Conservation (phyloP, 2,797 vertebrate genomes). For the Ctenosaura bakeri region DNA sequence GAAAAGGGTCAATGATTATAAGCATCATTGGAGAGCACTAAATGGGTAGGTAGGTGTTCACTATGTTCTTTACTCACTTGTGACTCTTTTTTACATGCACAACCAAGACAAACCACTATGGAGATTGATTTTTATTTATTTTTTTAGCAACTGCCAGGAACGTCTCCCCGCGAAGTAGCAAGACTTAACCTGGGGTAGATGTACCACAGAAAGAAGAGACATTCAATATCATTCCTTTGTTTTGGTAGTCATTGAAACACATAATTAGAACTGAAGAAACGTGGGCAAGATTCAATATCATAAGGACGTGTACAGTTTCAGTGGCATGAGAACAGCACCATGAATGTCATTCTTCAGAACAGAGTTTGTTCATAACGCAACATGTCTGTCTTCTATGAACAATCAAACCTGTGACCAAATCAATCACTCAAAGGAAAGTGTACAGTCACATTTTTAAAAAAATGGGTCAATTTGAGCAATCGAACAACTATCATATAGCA, state of each 20-base stretch:
- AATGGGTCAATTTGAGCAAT: not conserved
- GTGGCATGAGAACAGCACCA: not conserved
- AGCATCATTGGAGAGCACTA: not conserved
- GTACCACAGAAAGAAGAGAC: not conserved
- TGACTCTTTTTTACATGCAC: not conserved
- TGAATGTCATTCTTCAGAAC: not conserved
- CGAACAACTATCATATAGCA: not conserved
- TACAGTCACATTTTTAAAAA: not conserved
- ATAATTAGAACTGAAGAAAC: not conserved
- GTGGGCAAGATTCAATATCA: not conserved
- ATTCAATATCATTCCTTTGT: not conserved
- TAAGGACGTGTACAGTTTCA: not conserved
- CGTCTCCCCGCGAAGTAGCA: not conserved
- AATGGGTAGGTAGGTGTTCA: too few relatives aligned
- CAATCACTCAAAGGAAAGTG: not conserved
- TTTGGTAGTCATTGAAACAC: not conserved
- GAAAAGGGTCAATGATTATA: constrained; percentile 2
- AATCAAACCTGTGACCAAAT: not conserved
- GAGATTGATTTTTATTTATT: too few relatives aligned
- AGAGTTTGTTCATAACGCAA: not conserved
- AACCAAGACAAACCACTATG: not conserved
- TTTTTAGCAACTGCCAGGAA: not conserved
- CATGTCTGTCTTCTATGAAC: not conserved
- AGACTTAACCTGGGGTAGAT: not conserved
- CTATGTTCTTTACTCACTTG: not conserved